A percentile compares a stretch with the other conserved stretches of the same genome.
Conservation (phyloP, 2,113 vertebrate species). For the Sisor rabdophorus region DNA sequence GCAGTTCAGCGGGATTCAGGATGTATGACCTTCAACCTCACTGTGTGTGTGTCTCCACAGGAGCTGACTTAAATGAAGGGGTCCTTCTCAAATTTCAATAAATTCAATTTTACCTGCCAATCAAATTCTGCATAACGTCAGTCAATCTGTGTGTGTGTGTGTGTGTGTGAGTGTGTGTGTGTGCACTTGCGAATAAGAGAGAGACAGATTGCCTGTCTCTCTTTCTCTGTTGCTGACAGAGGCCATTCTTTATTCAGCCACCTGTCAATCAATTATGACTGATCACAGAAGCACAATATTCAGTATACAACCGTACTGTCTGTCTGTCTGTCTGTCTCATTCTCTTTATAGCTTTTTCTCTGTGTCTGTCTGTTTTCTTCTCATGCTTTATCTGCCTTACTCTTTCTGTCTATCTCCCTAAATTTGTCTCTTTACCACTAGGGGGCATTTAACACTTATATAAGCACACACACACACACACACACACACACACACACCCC, state of each 20-base stretch:
- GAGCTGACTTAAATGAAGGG: constrained; percentile 43
- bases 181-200: constrained; percentile 1
- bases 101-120: constrained; percentile 34
- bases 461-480: not conserved
- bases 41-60: constrained; percentile 35
- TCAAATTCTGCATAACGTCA: constrained; percentile 39
- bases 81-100: constrained; percentile 28
- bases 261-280: constrained; percentile 33
- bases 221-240: constrained; percentile 55
- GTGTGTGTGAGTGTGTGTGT: constrained; percentile 31
- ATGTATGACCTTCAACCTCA: constrained; percentile 46
- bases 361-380: not conserved
- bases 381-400: not conserved
- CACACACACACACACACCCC: constrained; percentile 7
- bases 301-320: not conserved
- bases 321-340: not conserved
- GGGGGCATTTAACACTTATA: constrained; percentile 41
- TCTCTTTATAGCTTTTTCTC: no score
- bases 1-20: constrained; percentile 25
- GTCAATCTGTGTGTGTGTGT: constrained; percentile 36
- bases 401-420: not conserved
- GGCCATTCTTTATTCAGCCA: constrained; percentile 14
- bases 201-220: constrained; percentile 33
- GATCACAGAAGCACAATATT: constrained; percentile 30
- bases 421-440: constrained; percentile 15